Conservation (phyloP, 2,797 vertebrate species). For the Ataeniobius toweri region DNA sequence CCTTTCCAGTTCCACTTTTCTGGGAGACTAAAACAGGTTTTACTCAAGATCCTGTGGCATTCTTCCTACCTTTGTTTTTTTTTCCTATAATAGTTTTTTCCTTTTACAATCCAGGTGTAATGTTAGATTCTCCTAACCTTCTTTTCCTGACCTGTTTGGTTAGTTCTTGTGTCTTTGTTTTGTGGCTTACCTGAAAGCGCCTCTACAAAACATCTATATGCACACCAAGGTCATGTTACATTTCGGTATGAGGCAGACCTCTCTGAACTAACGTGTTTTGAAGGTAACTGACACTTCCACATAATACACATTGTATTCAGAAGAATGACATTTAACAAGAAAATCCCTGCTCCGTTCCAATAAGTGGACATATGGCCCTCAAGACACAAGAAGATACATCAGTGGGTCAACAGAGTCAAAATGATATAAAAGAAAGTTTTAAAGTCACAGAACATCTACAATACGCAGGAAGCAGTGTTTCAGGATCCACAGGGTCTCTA, state of each 20-base stretch:
- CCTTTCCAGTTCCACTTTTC: too few relatives aligned
- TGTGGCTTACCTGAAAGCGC: neutral
- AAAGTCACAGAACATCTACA: neutral
- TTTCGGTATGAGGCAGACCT: neutral
- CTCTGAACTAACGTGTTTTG: neutral
- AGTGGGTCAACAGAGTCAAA: neutral
- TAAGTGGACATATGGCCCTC: neutral
- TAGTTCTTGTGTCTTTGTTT: neutral
- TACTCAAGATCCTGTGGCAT: neutral
- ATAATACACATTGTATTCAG: neutral
- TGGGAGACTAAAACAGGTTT: too few relatives aligned
- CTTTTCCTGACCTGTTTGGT: neutral
- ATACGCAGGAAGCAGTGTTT: neutral
- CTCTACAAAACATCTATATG: neutral
- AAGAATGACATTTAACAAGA: neutral
- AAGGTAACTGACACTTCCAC: neutral
- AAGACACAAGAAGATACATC: neutral
- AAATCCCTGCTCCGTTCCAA: neutral
- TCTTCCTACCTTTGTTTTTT: neutral
- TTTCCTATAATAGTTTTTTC: neutral
- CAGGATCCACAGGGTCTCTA: neutral
- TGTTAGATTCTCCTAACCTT: too few relatives aligned
- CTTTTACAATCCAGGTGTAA: neutral
- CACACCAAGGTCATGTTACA: neutral
- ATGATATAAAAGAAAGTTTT: neutral